Percentiles rank a stretch among this genome's conserved stretches.
These are phyloP conservation scores for Acanthiza pusilla DNA, from an alignment of 2,797 vertebrate species.

Conservation along the genomic window DNA sequence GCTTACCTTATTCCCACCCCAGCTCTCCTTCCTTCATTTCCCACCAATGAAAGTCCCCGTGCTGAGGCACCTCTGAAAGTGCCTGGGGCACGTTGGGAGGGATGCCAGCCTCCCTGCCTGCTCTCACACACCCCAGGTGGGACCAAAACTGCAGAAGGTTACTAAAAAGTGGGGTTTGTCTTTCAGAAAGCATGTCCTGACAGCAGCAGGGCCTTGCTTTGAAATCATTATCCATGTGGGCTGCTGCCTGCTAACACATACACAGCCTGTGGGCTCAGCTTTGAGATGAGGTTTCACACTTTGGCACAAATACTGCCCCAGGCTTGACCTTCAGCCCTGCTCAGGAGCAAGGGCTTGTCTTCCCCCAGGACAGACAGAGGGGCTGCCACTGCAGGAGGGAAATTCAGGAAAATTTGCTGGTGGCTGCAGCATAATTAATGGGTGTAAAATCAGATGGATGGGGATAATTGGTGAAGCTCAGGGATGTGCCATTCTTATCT, in stretches of 20 bases:
- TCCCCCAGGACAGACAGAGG: background rate
- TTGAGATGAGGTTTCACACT: background rate
- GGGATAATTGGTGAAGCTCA: background rate
- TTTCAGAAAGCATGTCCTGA: background rate
- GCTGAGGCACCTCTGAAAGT: background rate
- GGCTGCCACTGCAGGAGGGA: background rate
- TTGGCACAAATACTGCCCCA: background rate
- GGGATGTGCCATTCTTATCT: background rate
- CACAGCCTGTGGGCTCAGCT: background rate
- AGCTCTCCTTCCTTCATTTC: background rate
- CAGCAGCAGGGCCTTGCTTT: background rate
- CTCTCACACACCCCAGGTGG: background rate
- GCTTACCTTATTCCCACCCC: background rate
- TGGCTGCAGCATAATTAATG: background rate
- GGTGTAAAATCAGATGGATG: background rate
- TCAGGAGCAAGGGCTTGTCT: background rate
- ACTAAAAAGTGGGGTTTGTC: background rate
- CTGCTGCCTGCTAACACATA: background rate
- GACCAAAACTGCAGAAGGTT: background rate
- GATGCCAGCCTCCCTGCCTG: background rate
- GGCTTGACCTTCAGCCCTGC: slow-evolving; percentile 41
- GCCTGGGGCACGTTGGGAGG: background rate
- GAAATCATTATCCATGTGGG: background rate
- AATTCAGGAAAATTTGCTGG: slow-evolving; percentile 5
- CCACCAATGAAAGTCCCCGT: background rate